These are phyloP conservation scores for Leptestheria dahalacensis DNA, from an alignment of 1,140 invertebrate genomes.

Conservation along the genomic window DNA sequence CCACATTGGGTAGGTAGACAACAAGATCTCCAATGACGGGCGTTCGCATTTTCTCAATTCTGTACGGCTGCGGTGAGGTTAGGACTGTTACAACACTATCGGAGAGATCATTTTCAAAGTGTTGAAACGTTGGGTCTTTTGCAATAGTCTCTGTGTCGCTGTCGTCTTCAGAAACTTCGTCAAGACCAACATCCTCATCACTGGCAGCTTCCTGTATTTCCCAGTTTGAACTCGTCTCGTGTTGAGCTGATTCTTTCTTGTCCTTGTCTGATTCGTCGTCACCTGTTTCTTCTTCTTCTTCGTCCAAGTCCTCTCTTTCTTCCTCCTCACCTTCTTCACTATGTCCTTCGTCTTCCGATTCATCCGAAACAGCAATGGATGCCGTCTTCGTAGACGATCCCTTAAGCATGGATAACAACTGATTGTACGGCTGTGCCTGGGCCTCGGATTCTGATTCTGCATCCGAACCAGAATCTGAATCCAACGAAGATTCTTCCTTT, in stretches of 20 bases:
- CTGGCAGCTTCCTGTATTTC: slow-evolving; percentile 20
- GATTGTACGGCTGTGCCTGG: slow-evolving; percentile 13
- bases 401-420: slow-evolving; percentile 16
- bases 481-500: slow-evolving; percentile 3
- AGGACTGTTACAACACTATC: slow-evolving; percentile 3
- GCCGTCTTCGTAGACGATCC: not conserved
- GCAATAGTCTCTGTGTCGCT: slow-evolving; percentile 8
- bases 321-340: slow-evolving; percentile 14
- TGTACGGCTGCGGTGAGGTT: slow-evolving; percentile 16
- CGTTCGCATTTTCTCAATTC: slow-evolving; percentile 33
- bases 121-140: slow-evolving; percentile 10
- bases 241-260: slow-evolving; percentile 13
- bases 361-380: slow-evolving; percentile 16
- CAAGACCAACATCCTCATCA: slow-evolving; percentile 17
- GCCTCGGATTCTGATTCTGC: slow-evolving; percentile 14
- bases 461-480: not conserved
- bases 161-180: slow-evolving; percentile 17
- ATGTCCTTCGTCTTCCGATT: slow-evolving; percentile 18
- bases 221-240: slow-evolving; percentile 13
- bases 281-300: slow-evolving; percentile 16
- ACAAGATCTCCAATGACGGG: slow-evolving; percentile 38
- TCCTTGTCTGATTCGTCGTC: slow-evolving; percentile 14
- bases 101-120: slow-evolving; percentile 10
- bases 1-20: slow-evolving; percentile 38
- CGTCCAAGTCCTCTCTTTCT: slow-evolving; percentile 17